These are phyloP conservation scores for Euglossa dilemma DNA, from an alignment of 1,140 invertebrate genomes.

Conservation along the genomic window DNA sequence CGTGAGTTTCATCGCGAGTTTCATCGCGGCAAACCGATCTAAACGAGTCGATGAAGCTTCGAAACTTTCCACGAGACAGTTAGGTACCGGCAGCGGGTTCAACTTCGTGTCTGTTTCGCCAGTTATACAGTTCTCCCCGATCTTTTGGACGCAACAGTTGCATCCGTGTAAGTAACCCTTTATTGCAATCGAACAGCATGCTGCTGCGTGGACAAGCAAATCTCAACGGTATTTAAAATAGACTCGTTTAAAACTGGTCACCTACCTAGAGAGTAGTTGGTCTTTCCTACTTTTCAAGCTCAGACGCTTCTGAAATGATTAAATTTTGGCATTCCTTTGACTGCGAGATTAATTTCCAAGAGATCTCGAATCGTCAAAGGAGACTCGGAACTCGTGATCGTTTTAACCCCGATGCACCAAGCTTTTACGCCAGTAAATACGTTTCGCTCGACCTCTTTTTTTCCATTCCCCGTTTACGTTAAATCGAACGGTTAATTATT, in stretches of 20 bases:
- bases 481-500: slow-evolving; percentile 34
- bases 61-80: slow-evolving; percentile 3
- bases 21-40: not conserved
- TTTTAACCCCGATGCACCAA: not conserved
- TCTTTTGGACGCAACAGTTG: not conserved
- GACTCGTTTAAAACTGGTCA: too few relatives aligned
- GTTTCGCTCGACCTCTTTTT: too few relatives aligned
- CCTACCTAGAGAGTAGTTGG: not conserved
- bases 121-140: slow-evolving; percentile 6
- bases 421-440: not conserved
- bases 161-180: slow-evolving; percentile 1
- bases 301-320: not conserved
- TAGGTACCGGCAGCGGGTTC: not conserved
- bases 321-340: not conserved
- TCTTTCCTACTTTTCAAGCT: not conserved
- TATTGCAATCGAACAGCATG: not conserved
- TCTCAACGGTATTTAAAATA: too few relatives aligned
- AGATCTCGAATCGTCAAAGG: not conserved
- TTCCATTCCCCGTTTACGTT: not conserved
- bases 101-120: not conserved
- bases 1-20: not conserved
- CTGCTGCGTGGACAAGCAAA: too few relatives aligned
- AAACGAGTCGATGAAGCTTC: not conserved
- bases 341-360: slow-evolving; percentile 11
- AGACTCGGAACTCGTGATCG: not conserved